Evolutionary conservation across 2,797 vertebrate genomes (phyloP), one percentile per base, ranked within the genome.

Genomic region (Lateolabrax maculatus): DNA sequence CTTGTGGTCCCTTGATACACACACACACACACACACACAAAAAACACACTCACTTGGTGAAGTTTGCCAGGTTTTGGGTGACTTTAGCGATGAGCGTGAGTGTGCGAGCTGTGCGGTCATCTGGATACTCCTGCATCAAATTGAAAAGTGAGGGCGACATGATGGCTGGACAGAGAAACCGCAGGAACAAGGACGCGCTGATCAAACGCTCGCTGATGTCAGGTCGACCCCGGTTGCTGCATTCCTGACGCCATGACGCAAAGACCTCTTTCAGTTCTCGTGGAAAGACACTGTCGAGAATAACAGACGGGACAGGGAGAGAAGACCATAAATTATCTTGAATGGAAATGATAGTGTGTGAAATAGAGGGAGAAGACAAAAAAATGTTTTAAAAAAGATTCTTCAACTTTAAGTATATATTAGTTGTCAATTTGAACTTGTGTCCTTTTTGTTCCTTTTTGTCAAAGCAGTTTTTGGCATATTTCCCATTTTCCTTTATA

Each of bases 11-110:
- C 1, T 19, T 6, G 2, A 68, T 19, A 43, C 31, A 58, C 55
- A 60, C 11, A 21, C 10, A 34, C 10, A 11, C 18, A 10, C 11
- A 41, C 13, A 61, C 36, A 44, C 4, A 55, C 18, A 31, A 29
- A 15, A 56, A 48, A 9, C 3, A 29, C 37, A 89, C 96, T 95
- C 81, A 99, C 98, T 99, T 99, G 79, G 98, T 97, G 0, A 99
- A 99, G 94, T 99, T 99, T 92, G 98, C 98, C 67, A 99, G 95
- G 94, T 99, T 99, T 91, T 99, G 98, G 0, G 98, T 99, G 84
- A 99, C 98, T 94, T 99, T 99, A 89, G 98, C 98, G 0, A 99
- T 99, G 88, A 99, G 97, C 2, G 98, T 99, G 86, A 99, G 94
- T 0, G 98, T 99, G 44, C 98, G 98, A 0, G 98, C 98, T 0